Percentiles rank a stretch among this genome's conserved stretches.
phyloP scores from a whole-genome alignment of 2,797 vertebrate species.

The Anguilla marmorata region DNA sequence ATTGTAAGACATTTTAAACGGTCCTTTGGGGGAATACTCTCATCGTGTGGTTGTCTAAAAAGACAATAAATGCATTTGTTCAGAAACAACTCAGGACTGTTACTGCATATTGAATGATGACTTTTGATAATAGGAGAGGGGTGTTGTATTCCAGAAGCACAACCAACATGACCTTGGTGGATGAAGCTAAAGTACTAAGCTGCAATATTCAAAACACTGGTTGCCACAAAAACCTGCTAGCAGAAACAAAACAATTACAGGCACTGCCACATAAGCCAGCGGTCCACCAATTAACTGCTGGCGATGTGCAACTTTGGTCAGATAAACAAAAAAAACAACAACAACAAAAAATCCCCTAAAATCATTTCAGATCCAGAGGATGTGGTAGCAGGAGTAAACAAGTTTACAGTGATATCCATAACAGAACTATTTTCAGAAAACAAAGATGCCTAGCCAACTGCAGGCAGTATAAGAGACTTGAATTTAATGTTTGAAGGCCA shows the following conservation, averaged over 20 bases:
- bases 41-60: constrained; percentile 73
- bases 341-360: not conserved
- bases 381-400: constrained; percentile 4
- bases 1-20: constrained; percentile 71
- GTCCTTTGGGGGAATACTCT: constrained; percentile 62
- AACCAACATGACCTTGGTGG: constrained; percentile 40
- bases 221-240: not conserved
- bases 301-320: not conserved
- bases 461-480: not conserved
- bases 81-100: constrained; percentile 63
- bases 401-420: not conserved
- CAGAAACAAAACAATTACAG: not conserved
- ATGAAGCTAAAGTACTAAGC: not conserved
- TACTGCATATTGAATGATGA: constrained; percentile 53
- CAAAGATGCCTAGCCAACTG: not conserved
- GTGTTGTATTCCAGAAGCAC: constrained; percentile 36
- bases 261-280: not conserved
- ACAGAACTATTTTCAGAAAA: not conserved
- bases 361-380: not conserved
- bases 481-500: not conserved
- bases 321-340: not conserved
- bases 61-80: constrained; percentile 75
- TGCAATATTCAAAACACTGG: not conserved
- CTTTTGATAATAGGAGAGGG: constrained; percentile 48
- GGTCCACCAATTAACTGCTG: not conserved